phyloP scores from a whole-genome alignment of 2,888 invertebrate genomes.

The Perithous albicinctus region DNA sequence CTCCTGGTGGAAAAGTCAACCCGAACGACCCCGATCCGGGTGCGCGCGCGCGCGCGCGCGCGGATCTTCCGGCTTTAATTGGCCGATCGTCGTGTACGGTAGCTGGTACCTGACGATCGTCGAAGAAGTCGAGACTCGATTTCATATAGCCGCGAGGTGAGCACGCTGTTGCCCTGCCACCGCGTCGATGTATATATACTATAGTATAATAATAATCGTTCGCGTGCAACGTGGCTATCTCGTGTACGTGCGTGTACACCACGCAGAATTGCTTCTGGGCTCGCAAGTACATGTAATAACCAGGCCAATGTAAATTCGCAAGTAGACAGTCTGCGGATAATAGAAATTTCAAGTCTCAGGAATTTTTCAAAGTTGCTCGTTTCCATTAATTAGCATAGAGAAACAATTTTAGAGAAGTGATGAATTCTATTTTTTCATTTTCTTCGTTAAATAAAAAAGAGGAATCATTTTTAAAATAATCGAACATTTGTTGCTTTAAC shows the following conservation, averaged over 20 bases:
- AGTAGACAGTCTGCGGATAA: background rate
- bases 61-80: slow-evolving; percentile 67
- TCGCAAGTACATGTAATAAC: slow-evolving; percentile 57
- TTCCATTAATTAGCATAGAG: background rate
- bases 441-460: too few relatives aligned
- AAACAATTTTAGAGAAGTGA: background rate
- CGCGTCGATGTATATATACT: slow-evolving; percentile 44
- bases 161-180: slow-evolving; percentile 54
- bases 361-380: background rate
- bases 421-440: too few relatives aligned
- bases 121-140: slow-evolving; percentile 60
- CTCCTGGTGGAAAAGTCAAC: slow-evolving; percentile 64
- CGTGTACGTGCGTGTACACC: slow-evolving; percentile 66
- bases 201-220: slow-evolving; percentile 66
- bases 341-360: background rate
- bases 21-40: slow-evolving; percentile 66
- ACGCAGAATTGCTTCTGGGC: slow-evolving; percentile 58
- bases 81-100: slow-evolving; percentile 67
- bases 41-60: slow-evolving; percentile 40
- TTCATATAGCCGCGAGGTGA: slow-evolving; percentile 64
- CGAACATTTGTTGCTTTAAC: too few relatives aligned
- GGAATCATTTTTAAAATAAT: too few relatives aligned
- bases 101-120: slow-evolving; percentile 69
- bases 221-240: slow-evolving; percentile 65
- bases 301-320: slow-evolving; percentile 35